Conservation (phyloP, 2,888 invertebrate genomes). For the Sinelater perroti region DNA sequence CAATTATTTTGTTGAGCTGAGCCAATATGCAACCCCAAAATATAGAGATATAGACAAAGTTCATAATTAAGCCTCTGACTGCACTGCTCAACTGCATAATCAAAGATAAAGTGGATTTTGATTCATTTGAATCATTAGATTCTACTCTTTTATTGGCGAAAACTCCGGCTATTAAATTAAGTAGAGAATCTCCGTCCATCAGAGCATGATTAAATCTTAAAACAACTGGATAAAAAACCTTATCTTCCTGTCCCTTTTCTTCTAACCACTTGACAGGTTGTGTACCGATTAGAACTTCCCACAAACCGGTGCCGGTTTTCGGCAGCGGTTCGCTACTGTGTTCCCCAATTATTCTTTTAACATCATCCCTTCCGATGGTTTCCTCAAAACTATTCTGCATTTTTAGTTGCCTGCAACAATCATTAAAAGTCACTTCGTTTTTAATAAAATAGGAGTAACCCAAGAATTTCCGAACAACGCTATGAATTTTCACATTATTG, state of each 20-base stretch:
- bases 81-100: not conserved
- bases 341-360: not conserved
- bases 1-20: not conserved
- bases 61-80: no score
- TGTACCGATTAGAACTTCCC: conserved; percentile 63
- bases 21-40: not conserved
- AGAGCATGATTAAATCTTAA: conserved; percentile 66
- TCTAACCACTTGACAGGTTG: conserved; percentile 42
- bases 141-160: not conserved
- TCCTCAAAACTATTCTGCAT: not conserved
- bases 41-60: not conserved
- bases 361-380: not conserved
- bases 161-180: conserved; percentile 56
- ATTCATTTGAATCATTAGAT: not conserved
- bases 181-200: conserved; percentile 65
- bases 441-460: conserved; percentile 6
- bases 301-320: conserved; percentile 60
- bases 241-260: conserved; percentile 40
- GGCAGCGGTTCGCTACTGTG: conserved; percentile 55
- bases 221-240: conserved; percentile 55
- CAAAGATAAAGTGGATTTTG: not conserved
- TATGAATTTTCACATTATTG: no score
- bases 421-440: not conserved
- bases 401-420: conserved; percentile 10
- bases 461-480: no score